A percentile compares a stretch with the other conserved stretches of the same genome.
These are phyloP conservation scores for Camponotus pennsylvanicus DNA, from an alignment of 1,140 invertebrate species.

Conservation along the genomic window DNA sequence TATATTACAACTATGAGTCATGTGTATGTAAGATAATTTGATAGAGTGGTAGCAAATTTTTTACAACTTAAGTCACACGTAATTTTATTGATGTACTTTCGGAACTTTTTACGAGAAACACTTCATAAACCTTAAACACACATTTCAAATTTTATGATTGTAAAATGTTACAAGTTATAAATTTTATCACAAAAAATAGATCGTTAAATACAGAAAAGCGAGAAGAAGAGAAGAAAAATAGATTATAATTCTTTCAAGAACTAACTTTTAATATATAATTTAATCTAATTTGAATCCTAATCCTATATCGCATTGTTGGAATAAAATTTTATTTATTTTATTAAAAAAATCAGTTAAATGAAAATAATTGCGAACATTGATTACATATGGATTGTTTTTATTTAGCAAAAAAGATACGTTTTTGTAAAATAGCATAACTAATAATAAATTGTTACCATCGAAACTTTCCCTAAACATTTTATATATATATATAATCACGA, in stretches of 20 bases:
- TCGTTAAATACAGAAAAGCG: not conserved
- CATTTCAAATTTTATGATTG: not conserved
- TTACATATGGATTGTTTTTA: not conserved
- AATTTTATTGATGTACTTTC: not conserved
- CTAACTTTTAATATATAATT: not conserved
- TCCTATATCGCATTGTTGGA: not conserved
- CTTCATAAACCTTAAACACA: not conserved
- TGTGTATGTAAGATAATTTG: too few species aligned
- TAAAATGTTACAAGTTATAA: not conserved
- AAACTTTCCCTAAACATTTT: slow-evolving; percentile 30
- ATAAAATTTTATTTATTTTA: not conserved
- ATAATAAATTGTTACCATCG: not conserved
- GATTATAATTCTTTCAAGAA: not conserved
- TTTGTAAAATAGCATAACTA: slow-evolving; percentile 12
- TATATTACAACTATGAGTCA: not conserved
- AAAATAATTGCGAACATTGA: not conserved
- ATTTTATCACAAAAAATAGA: not conserved
- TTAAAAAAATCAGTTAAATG: not conserved
- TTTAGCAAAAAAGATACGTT: not conserved
- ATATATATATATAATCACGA: slow-evolving; percentile 23
- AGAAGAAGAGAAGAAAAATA: not conserved
- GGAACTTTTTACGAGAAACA: not conserved
- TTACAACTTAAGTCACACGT: not conserved
- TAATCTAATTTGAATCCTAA: too few species aligned
- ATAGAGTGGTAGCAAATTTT: not conserved